phyloP scores from a whole-genome alignment of 2,113 vertebrate species.

The Myotis davidii region DNA sequence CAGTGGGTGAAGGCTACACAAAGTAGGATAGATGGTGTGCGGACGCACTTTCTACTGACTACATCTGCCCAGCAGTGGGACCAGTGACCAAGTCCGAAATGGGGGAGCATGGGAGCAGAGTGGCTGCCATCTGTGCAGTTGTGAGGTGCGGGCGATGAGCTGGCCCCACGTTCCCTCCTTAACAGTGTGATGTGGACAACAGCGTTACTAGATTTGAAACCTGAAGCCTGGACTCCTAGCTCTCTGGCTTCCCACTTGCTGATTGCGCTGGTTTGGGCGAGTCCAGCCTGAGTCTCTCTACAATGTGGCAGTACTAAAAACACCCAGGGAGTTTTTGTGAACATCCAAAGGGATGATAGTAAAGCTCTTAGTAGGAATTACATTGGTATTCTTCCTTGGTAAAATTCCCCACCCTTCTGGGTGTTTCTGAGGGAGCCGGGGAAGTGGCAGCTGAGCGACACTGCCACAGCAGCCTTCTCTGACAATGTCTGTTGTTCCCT shows the following conservation, averaged over 20 bases:
- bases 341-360: neutral
- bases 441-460: neutral
- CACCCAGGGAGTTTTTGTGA: neutral
- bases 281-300: neutral
- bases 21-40: neutral
- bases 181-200: neutral
- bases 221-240: neutral
- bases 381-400: neutral
- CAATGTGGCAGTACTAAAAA: neutral
- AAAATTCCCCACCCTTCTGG: rapidly evolving
- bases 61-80: neutral
- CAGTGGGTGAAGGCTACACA: neutral
- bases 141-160: rapidly evolving
- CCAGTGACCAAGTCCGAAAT: neutral
- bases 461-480: neutral
- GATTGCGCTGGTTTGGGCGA: neutral
- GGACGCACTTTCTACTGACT: neutral
- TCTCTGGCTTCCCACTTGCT: neutral
- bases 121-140: neutral
- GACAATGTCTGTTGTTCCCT: neutral
- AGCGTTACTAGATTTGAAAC: neutral
- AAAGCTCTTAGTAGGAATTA: neutral
- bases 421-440: neutral
- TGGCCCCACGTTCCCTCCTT: rapidly evolving
- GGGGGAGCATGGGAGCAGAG: neutral